Percentiles rank a stretch among this genome's conserved stretches.
Conservation (phyloP, 2,888 invertebrate genomes). For the Ametastegia equiseti region DNA sequence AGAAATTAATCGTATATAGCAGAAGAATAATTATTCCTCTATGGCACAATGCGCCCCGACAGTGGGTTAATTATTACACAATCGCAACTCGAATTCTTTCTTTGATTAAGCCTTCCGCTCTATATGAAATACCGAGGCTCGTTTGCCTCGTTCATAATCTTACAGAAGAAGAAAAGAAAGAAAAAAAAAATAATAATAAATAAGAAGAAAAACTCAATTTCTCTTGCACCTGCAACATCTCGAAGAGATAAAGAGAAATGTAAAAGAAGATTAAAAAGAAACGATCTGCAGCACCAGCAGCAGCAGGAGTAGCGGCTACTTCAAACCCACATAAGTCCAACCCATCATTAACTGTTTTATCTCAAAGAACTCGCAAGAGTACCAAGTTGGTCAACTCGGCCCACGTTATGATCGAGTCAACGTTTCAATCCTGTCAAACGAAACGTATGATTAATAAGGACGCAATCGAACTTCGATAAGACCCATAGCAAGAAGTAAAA, state of each 20-base stretch:
- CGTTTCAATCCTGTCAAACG: constrained; percentile 36
- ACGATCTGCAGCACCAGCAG: too few relatives aligned
- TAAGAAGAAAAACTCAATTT: background rate
- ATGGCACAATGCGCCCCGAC: background rate
- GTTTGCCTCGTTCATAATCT: background rate
- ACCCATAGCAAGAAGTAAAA: background rate
- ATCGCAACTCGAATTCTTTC: background rate
- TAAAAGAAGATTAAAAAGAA: background rate
- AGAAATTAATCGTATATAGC: constrained; percentile 7
- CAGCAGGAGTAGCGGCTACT: constrained; percentile 6
- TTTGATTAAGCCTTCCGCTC: background rate
- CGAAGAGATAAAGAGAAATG: background rate
- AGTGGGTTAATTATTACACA: background rate
- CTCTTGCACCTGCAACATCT: background rate
- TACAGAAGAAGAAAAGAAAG: background rate
- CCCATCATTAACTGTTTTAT: constrained; percentile 32
- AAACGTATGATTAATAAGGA: constrained; percentile 35
- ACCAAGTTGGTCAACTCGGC: constrained; percentile 2
- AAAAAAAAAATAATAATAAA: background rate
- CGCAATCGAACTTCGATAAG: background rate
- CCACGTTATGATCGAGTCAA: constrained; percentile 24
- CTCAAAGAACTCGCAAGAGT: background rate
- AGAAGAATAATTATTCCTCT: background rate
- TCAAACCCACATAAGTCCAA: constrained; percentile 1
- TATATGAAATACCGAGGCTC: background rate